Base-by-base conservation (phyloP, 1,140 invertebrate species). In the Sweltsa coloradensis region DNA sequence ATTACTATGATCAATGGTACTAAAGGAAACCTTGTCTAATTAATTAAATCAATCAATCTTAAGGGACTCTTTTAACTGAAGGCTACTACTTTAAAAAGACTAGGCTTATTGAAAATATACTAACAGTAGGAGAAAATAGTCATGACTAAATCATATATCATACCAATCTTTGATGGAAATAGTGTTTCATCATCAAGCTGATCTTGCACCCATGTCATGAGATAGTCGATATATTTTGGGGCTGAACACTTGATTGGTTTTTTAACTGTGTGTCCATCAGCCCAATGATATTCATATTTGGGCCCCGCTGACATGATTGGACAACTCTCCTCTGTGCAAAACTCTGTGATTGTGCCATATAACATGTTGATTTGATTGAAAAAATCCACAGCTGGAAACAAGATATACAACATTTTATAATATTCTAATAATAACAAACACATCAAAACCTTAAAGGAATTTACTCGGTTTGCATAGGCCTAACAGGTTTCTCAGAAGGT, bases 291-390 rank as follows among this genome's bases (percentile, higher is more conserved):
- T 69, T 99, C 96, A 63, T 99, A 98, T 67, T 98, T 97, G 44
- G 94, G 93, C 25, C 95, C 95, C 24, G 86, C 87, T 21, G 86
- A 89, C 97, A 99, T 99, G 47, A 97, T 92, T 13, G 92, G 82
- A 72, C 97, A 99, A 52, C 85, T 91, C 54, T 97, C 90, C 66
- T 97, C 92, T 1, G 93, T 96, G 67, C 97, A 99, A 69, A 97
- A 97, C 65, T 99, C 97, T 22, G 95, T 97, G 58, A 99, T 96
- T 9, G 95, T 99, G 4, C 97, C 97, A 63, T 98, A 99, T 36
- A 99, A 70, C 96, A 99, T 99, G 66, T 97, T 98, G 57, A 99
- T 98, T 79, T 99, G 95, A 67, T 98, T 98, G 68, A 97, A 98
- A 63, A 98, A 97, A 69, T 98, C 95, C 39, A 98, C 94, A 64